Evolutionary conservation across 2,797 vertebrate genomes (phyloP).

Genomic region (Melanotaenia pygmaea): DNA sequence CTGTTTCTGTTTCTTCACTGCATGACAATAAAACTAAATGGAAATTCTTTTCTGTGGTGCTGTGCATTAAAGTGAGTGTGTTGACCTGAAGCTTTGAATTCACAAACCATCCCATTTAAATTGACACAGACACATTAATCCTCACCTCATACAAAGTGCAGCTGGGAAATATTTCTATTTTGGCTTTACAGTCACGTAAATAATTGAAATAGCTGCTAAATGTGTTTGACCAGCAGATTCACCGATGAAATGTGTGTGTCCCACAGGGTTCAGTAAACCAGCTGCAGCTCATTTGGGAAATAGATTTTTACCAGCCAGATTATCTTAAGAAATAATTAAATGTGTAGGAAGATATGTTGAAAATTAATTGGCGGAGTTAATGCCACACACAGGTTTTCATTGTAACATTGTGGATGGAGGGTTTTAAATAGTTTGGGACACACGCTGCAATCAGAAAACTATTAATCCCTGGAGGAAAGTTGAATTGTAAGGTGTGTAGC

Average conservation of each 20-base stretch:
- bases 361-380: neutral
- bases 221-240: neutral
- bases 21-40: neutral
- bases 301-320: too few relatives aligned
- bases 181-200: neutral
- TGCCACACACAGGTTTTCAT: neutral
- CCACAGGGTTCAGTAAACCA: neutral
- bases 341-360: neutral
- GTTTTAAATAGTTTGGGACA: neutral
- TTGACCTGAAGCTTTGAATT: neutral
- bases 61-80: neutral
- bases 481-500: neutral
- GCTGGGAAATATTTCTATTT: neutral
- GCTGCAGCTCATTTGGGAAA: neutral
- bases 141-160: neutral
- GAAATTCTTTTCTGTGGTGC: neutral
- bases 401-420: neutral
- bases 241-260: neutral
- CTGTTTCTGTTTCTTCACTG: conserved; percentile 7
- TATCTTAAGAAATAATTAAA: neutral
- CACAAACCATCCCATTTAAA: neutral
- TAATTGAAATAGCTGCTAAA: neutral
- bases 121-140: neutral
- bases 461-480: too few relatives aligned
- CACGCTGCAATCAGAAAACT: too few relatives aligned